Evolutionary conservation across 2,113 vertebrate species (phyloP), one percentile per base, ranked within the genome.

Genomic region (Oriolus oriolus): DNA sequence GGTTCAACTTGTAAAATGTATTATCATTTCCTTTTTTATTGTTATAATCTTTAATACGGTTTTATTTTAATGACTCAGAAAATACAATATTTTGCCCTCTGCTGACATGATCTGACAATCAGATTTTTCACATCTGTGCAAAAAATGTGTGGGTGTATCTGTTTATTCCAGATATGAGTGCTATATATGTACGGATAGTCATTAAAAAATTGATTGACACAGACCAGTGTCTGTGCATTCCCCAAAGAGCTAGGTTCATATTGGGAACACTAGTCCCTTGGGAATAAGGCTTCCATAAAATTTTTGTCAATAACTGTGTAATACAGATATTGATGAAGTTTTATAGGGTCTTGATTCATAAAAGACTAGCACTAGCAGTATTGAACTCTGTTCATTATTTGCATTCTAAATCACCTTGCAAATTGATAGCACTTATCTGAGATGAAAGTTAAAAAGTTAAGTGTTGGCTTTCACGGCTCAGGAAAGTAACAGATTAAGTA

Each of bases 311-410:
- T 96, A 94, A 83, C 63, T 75, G 74, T 95, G 95, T 97, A 95
- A 97, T 95, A 97, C 49, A 95, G 95, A 95, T 96, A 97, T 94
- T 95, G 97, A 97, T n/a, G 6, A 75, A 94, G 63, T 95, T 95
- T 97, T 97, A 87, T 92, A 86, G 69, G 87, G 66, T 73, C 57
- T 94, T 94, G 95, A 96, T 95, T 97, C 96, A 91, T 91, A 97
- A 95, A 96, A 78, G 89, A 93, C 83, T 41, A 56, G 37, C 3
- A 17, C 78, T 92, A 90, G 59, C 56, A 54, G n/a, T 74, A 96
- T 87, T 52, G 88, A 97, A 81, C 84, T 69, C 71, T 77, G 27
- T 74, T 77, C 76, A 78, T 83, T 93, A 95, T 97, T 95, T 98
- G 94, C 92, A 97, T 96, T 96, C 78, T 83, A 93, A 93, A 93